Evolutionary conservation across 2,113 vertebrate genomes (phyloP), one percentile per base, ranked within the genome.

Genomic region (Noturus placidus): DNA sequence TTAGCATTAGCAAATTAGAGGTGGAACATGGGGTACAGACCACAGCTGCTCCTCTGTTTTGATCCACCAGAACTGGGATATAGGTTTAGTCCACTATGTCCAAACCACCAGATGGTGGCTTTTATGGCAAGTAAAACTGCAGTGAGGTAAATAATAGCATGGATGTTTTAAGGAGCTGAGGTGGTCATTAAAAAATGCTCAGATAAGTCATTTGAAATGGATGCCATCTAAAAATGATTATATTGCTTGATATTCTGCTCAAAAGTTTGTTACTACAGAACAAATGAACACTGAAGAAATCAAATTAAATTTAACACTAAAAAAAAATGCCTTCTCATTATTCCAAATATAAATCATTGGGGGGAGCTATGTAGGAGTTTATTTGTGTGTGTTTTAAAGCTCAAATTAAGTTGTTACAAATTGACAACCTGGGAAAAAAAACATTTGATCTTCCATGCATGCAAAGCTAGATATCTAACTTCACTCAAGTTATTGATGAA

Each of bases 21-120:
- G 25, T 27, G 17, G 50, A 78, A 67, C 52, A 35, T 50, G 54
- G 84, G 42, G 57, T 72, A 61, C 72, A 52, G 22, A 20, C 63
- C 42, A 83, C 85, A 79, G 77, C 87, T 72, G n/a, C 50, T 59
- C 86, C 65, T 70, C 42, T 72, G 19, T 35, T 79, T 80, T 54
- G 35, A 72, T 61, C 86, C 33, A 30, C 69, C 78, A 33, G 72
- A 87, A 30, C 52, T 33, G 52, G 86, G 74, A 79, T 79, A 54
- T 20, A 65, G n/a, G 46, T 86, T 88, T 82, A 57, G 46, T 14
- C 69, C 77, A 87, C 83, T 82, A 80, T 35, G 74, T 85, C 50
- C 67, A 69, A 63, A 70, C 33, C 7, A 69, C 22, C 79, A 87
- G 65, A 59, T n/a, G 86, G 84, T 78, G 74, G n/a, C 15, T 65